Conservation (phyloP, 1,140 invertebrate genomes). For the Heterodera schachtii region DNA sequence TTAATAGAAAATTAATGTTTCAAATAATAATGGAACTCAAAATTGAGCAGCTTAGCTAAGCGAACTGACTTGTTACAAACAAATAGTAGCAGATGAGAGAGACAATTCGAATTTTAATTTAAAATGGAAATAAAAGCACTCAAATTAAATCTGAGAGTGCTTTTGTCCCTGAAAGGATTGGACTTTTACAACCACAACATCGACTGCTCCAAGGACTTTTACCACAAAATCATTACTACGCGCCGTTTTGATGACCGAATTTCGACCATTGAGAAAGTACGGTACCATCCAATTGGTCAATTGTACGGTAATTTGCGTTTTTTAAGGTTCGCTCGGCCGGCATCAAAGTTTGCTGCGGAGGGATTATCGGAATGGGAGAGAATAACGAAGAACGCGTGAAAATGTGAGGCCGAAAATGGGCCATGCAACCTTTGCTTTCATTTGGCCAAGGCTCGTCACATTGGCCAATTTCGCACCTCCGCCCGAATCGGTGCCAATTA, state of each 20-base stretch:
- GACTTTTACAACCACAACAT: constrained; percentile 32
- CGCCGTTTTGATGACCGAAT: constrained; percentile 26
- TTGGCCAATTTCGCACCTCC: neutral
- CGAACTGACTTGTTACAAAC: no score
- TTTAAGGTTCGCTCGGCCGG: constrained; percentile 17
- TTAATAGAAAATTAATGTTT: no score
- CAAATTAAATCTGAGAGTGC: neutral
- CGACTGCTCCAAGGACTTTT: constrained; percentile 29
- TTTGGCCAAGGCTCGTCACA: neutral
- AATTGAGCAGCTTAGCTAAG: no score
- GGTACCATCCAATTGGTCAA: no score
- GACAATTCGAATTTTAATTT: no score
- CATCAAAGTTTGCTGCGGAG: constrained; percentile 21
- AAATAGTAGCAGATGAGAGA: no score
- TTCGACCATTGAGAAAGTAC: constrained; percentile 23
- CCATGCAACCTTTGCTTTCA: no score
- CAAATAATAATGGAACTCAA: neutral
- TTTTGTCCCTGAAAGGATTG: neutral
- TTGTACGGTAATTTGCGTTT: no score
- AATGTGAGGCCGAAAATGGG: neutral
- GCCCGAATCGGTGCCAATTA: constrained; percentile 21
- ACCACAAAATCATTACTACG: constrained; percentile 28
- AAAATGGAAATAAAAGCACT: neutral
- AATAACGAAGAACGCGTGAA: constrained; percentile 22
- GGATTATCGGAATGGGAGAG: constrained; percentile 28